Evolutionary conservation across 2,797 vertebrate species (phyloP), one percentile per base, ranked within the genome.

Genomic region (Sebastes oblongus): DNA sequence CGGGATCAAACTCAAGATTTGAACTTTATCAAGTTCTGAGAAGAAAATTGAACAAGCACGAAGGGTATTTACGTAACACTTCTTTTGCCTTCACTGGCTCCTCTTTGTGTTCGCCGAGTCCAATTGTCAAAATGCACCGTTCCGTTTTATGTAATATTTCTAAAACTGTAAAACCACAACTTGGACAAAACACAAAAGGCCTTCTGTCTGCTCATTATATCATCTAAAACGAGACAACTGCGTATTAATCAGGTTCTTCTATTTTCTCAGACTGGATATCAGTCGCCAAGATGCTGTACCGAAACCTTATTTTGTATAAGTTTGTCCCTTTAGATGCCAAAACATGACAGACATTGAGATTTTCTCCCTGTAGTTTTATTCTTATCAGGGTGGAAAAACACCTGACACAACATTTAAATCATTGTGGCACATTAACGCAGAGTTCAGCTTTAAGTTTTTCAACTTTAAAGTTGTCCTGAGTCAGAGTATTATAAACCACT

Each of bases 131-230:
- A 75, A 81, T 54, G 62, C 6, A 25, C 20, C 5, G n/a, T n/a
- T 6, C 9, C 61, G 59, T 69, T 73, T 55, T 1, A 42, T 4
- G 39, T 55, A 34, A 52, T 14, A 25, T 72, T 8, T 69, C n/a
- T 18, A 22, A 56, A 59, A 55, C 29, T 81, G 30, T 72, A 62
- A 70, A 77, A 72, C 34, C 59, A 46, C 75, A 36, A n/a, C 22
- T 8, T 27, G 16, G 39, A 14, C 14, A 4, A 29, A 72, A 25
- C 66, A 78, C 36, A 75, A 34, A 59, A 14, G 6, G 6, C 8
- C 4, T n/a, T 62, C 46, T 39, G 70, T 78, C 55, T 25, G 25
- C 29, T 65, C 24, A 34, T 46, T 60, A 5, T 34, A 12, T 75
- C 71, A 75, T 39, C n/a, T 36, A 11, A 68, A 42, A 20, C 7